Percentiles rank a stretch among this genome's conserved stretches.
These are phyloP conservation scores for Colossoma macropomum DNA, from an alignment of 2,113 vertebrate species.

Conservation along the genomic window DNA sequence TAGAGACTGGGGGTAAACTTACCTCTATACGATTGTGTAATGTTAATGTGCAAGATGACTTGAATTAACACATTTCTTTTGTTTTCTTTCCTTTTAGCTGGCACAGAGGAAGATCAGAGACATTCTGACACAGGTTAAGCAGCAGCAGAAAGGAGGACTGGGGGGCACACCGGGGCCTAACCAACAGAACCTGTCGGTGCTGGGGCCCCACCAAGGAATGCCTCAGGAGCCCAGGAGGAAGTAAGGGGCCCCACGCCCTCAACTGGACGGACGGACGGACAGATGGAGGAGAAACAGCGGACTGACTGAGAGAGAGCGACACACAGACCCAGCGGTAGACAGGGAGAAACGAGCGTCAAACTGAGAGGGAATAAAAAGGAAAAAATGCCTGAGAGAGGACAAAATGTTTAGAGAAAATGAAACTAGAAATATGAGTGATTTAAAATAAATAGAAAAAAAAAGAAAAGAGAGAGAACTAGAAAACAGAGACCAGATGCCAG, in stretches of 20 bases:
- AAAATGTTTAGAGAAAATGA: conserved; percentile 52
- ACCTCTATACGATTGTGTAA: too few relatives aligned
- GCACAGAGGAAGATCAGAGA: conserved; percentile 96
- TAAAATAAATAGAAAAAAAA: conserved; percentile 30
- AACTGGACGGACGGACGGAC: conserved; percentile 60
- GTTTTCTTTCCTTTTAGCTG: conserved; percentile 74
- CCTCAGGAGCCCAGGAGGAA: conserved; percentile 79
- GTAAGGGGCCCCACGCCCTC: conserved; percentile 70
- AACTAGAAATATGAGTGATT: conserved; percentile 48
- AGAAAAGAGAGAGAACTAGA: conserved; percentile 63
- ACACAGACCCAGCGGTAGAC: conserved; percentile 75
- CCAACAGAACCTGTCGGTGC: conserved; percentile 70
- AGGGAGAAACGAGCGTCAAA: conserved; percentile 68
- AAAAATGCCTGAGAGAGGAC: conserved; percentile 52
- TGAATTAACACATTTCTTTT: not conserved
- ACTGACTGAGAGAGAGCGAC: conserved; percentile 70
- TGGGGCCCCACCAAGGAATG: conserved; percentile 69
- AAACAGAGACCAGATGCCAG: conserved; percentile 80
- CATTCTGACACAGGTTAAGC: conserved; percentile 94
- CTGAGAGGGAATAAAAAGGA: conserved; percentile 52
- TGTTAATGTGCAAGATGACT: not conserved
- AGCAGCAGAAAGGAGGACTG: conserved; percentile 88
- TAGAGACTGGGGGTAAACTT: too few relatives aligned
- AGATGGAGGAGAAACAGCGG: conserved; percentile 63
- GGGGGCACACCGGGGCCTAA: conserved; percentile 71